These are phyloP conservation scores for Labeo rohita DNA, from an alignment of 2,113 vertebrate genomes.

Conservation along the genomic window DNA sequence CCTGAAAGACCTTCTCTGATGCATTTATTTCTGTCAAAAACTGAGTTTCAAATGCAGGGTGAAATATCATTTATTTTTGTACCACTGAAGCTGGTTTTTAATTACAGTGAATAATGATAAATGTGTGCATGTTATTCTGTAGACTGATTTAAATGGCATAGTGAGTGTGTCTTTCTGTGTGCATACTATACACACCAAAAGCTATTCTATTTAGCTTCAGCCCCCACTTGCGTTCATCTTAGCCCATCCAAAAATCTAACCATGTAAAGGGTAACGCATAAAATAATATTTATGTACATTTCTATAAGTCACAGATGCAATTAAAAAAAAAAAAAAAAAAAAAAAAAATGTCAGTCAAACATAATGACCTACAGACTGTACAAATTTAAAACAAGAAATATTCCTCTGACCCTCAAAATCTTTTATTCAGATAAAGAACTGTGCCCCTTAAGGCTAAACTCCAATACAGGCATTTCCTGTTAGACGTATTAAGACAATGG, in stretches of 20 bases:
- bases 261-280: not conserved
- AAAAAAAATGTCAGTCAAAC: not conserved
- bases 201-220: not conserved
- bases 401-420: not conserved
- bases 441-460: not conserved
- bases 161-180: not conserved
- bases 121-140: not conserved
- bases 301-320: not conserved
- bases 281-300: not conserved
- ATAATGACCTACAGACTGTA: not conserved
- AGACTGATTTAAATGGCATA: not conserved
- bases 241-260: not conserved
- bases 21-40: constrained; percentile 13
- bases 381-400: not conserved
- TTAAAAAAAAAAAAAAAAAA: too few species aligned
- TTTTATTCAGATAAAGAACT: not conserved
- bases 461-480: constrained; percentile 3
- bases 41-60: not conserved
- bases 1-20: not conserved
- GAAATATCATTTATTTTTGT: constrained; percentile 2
- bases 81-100: not conserved
- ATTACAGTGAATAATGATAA: not conserved
- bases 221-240: not conserved
- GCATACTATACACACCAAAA: not conserved
- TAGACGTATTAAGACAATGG: constrained; percentile 9